A percentile compares a stretch with the other conserved stretches of the same genome.
Conservation (phyloP, 2,888 invertebrate genomes). For the Rotaria sp. region DNA sequence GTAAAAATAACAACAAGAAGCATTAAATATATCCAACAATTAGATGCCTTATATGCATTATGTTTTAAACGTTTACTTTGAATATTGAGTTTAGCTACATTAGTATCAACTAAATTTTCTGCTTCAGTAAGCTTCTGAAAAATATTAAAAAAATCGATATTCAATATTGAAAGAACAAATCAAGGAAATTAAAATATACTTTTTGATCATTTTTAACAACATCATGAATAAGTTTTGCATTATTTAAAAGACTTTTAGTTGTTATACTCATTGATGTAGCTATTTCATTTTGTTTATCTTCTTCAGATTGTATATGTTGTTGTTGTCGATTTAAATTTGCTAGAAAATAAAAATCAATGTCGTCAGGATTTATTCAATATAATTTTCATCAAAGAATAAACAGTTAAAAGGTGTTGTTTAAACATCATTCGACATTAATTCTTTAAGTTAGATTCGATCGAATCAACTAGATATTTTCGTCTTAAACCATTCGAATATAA, state of each 20-base stretch:
- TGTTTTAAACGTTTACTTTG: constrained; percentile 19
- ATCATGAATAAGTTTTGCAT: background rate
- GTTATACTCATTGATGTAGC: background rate
- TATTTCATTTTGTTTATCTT: background rate
- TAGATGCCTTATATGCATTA: background rate
- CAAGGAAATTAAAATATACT: background rate
- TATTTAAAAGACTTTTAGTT: background rate
- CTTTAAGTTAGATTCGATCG: background rate
- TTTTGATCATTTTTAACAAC: constrained; percentile 21
- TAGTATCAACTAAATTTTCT: background rate
- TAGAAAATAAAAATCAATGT: background rate
- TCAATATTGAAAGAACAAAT: background rate
- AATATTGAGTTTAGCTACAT: background rate
- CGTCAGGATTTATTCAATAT: background rate
- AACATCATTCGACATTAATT: background rate
- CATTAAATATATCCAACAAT: constrained; percentile 30
- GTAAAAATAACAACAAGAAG: background rate
- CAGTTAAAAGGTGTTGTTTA: background rate
- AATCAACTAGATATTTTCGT: too few relatives aligned
- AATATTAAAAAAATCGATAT: background rate
- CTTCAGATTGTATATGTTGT: background rate
- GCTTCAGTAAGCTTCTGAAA: background rate
- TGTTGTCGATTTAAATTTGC: background rate
- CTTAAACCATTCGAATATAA: background rate
- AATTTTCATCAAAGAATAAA: background rate